Base-by-base conservation (phyloP, 2,113 vertebrate species). In the Pluvialis apricaria region DNA sequence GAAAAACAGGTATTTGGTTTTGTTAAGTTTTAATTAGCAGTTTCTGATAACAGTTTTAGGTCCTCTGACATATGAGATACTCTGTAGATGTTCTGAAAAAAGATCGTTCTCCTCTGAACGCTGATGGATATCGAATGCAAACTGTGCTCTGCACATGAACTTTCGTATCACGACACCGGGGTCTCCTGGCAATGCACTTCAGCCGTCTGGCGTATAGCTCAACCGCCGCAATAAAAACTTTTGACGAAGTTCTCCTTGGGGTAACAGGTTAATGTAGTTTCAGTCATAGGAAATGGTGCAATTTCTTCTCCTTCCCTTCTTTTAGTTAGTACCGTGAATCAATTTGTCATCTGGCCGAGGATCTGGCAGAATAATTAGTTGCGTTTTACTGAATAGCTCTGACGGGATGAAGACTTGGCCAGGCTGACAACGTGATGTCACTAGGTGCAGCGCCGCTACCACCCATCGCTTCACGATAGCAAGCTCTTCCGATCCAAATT, bases 351-450 rank as follows among this genome's bases (percentile, higher is more conserved):
- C 95, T 96, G 94, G 77, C 49, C 0, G 2, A 73, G 83, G 31
- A 40, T 94, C 96, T 97, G 97, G 94, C 47, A 68, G 86, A 94
- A 32, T 90, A 89, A 95, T 96, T 92, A 97, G 80, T 65, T 89
- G 89, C 11, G 24, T 79, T 94, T 85, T 36, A 86, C 70, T 94
- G 97, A 94, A 91, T 69, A 92, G 78, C 73, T 15, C 52, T 95
- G 75, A 64, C 0, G 42, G 79, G 94, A 96, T 83, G 90, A 81
- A 58, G 92, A 44, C 88, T 91, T 95, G 88, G 86, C 94, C 44
- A 25, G 86, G 73, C 70, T 9, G 52, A 51, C 19, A 13, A 70
- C 0, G 14, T 95, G 89, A 97, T 94, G 89, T 96, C 95, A 87
- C 34, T 87, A 85, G 94, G 91, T 95, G 81, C 89, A 96, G 92